Conservation (phyloP, 2,113 vertebrate species). For the Lepus timidus region DNA sequence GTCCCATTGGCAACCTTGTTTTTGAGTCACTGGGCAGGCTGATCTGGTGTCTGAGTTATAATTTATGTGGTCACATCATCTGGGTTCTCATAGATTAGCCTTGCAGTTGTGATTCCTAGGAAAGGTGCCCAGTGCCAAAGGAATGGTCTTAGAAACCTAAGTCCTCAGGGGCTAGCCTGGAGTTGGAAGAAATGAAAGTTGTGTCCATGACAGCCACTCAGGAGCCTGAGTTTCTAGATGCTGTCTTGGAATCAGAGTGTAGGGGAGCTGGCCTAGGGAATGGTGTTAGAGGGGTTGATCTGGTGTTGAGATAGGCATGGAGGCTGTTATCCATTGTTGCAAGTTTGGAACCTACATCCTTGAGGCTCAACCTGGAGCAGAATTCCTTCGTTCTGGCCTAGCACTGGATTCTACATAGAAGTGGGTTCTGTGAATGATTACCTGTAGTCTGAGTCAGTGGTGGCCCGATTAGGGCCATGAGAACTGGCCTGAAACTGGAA, state of each 20-base stretch:
- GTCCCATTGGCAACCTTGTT: neutral
- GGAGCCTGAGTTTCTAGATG: neutral
- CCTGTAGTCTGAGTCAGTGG: neutral
- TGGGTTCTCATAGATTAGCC: neutral
- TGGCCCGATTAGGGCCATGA: neutral
- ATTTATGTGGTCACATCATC: neutral
- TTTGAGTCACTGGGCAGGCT: neutral
- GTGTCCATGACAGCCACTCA: neutral
- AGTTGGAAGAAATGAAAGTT: neutral
- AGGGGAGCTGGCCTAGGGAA: neutral
- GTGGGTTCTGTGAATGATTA: neutral
- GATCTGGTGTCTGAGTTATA: neutral
- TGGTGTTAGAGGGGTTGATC: neutral
- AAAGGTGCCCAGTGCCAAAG: neutral
- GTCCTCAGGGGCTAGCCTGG: neutral
- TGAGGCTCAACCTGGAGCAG: neutral
- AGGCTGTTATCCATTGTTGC: neutral
- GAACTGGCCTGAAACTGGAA: neutral
- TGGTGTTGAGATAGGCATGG: neutral
- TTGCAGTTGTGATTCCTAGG: neutral
- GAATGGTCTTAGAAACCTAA: neutral
- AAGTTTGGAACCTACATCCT: neutral
- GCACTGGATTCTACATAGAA: neutral
- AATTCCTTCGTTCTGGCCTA: neutral
- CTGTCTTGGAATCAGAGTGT: neutral